Evolutionary conservation across 2,113 vertebrate species (phyloP).

Genomic region (Rallus limicola): DNA sequence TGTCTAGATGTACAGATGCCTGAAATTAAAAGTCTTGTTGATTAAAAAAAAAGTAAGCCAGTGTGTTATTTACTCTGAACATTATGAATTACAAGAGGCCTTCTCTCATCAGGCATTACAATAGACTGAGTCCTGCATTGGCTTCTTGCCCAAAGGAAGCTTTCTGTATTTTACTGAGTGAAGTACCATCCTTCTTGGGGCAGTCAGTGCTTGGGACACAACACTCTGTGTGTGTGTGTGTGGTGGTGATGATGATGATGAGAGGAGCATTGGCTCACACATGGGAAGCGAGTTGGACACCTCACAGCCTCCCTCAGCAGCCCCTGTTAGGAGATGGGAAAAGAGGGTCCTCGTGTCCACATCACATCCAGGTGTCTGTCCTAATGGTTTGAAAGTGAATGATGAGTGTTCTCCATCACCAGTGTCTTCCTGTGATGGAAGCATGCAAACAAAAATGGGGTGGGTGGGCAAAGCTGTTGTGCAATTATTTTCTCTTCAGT

Average conservation of each 20-base stretch:
- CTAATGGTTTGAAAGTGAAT: background rate
- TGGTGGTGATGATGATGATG: too few relatives aligned
- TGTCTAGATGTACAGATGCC: background rate
- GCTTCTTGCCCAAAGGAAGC: background rate
- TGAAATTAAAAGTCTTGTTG: background rate
- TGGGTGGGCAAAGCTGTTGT: background rate
- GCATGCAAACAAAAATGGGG: background rate
- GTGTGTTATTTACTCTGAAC: background rate
- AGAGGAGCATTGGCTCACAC: background rate
- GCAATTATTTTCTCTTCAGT: background rate
- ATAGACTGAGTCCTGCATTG: fast-evolving
- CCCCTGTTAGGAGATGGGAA: background rate
- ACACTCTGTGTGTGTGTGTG: too few relatives aligned
- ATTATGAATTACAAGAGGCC: background rate
- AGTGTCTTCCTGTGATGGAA: too few relatives aligned
- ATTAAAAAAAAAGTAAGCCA: background rate
- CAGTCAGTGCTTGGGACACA: fast-evolving
- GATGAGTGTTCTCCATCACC: background rate
- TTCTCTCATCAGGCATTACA: background rate
- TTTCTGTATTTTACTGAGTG: background rate
- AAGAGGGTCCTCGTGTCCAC: background rate
- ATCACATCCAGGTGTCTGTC: background rate
- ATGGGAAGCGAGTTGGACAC: background rate
- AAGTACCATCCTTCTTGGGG: background rate
- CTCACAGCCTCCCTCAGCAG: background rate